These are phyloP conservation scores for Nematostella vectensis DNA, from an alignment of 92 coral and sea anemone species.

Conservation along the genomic window DNA sequence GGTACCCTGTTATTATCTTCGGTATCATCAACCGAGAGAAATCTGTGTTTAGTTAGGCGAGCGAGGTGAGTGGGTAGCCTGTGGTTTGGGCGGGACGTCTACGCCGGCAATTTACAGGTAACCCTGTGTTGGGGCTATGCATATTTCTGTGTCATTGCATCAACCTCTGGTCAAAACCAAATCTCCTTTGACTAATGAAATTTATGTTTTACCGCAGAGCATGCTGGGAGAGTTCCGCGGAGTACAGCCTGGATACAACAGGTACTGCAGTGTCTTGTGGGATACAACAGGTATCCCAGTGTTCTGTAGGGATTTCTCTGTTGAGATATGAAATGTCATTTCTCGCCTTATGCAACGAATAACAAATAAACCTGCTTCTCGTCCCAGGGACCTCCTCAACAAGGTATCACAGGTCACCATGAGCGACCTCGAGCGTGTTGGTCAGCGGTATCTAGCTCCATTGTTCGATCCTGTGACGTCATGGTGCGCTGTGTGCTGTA, in stretches of 20 bases:
- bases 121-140: no score
- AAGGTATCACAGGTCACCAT: slow-evolving; percentile 60
- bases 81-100: no score
- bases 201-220: slow-evolving; percentile 46
- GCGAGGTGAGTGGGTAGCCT: slow-evolving; percentile 73
- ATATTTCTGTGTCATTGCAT: no score
- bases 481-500: slow-evolving; percentile 85
- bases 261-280: no score
- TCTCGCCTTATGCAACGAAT: no score
- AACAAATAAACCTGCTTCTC: no score
- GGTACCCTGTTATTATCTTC: slow-evolving; percentile 89
- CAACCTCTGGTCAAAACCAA: no score
- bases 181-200: background rate
- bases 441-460: slow-evolving; percentile 55
- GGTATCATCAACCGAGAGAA: slow-evolving; percentile 81
- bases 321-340: no score
- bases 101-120: no score
- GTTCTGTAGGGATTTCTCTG: no score
- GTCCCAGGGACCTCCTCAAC: slow-evolving; percentile 54
- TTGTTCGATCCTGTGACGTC: slow-evolving; percentile 75
- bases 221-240: slow-evolving; percentile 64
- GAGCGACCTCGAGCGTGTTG: slow-evolving; percentile 75
- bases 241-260: slow-evolving; percentile 77
- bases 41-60: slow-evolving; percentile 73
- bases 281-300: no score